Percentiles rank a stretch among this genome's conserved stretches.
Evolutionary conservation across 2,113 vertebrate genomes (phyloP).

Genomic region (Sapajus apella): DNA sequence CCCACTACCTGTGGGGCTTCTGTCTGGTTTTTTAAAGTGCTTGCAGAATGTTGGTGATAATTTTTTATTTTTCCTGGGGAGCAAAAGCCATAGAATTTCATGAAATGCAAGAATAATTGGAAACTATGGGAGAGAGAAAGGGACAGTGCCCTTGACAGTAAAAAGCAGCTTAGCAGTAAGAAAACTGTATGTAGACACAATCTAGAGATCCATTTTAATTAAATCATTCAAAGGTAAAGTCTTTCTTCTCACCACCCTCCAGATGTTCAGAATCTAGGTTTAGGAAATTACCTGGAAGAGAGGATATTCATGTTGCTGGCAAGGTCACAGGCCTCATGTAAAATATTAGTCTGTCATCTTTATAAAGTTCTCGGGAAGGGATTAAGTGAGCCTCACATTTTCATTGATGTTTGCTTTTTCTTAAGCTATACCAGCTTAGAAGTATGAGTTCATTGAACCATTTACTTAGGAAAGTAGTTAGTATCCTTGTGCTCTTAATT

Average conservation of each 20-base stretch:
- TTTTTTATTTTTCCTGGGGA: background rate
- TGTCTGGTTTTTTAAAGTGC: background rate
- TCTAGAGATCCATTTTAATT: background rate
- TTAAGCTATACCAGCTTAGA: background rate
- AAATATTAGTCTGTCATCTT: background rate
- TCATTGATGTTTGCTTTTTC: background rate
- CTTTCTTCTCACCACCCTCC: fast-evolving
- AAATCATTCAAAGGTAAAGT: background rate
- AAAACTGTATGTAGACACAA: background rate
- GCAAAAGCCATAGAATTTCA: background rate
- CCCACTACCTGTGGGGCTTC: background rate
- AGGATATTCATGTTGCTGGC: background rate
- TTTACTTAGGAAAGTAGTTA: background rate
- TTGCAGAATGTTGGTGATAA: background rate
- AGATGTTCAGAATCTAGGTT: background rate
- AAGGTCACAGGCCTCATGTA: background rate
- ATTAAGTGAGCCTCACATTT: background rate
- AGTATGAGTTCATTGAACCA: background rate
- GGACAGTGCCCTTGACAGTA: background rate
- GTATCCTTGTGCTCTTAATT: background rate
- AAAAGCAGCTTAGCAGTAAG: background rate
- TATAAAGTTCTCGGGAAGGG: background rate
- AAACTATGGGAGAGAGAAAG: background rate
- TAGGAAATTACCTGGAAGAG: background rate
- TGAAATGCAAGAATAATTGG: background rate